phyloP scores from a whole-genome alignment of 2,113 vertebrate genomes.

The Brachyhypopomus gauderio region DNA sequence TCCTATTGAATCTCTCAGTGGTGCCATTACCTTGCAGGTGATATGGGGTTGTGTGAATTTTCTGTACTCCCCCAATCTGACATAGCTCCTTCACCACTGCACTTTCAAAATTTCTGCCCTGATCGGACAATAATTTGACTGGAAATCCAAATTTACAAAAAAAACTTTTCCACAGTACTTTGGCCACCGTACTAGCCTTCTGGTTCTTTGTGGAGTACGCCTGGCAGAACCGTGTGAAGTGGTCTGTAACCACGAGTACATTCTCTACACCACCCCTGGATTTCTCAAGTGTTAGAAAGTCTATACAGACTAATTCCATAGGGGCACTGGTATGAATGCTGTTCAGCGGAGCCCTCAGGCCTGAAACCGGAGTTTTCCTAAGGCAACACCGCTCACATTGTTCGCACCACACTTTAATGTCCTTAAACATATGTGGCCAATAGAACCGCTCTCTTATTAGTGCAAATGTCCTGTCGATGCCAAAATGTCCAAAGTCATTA shows the following conservation, averaged over 20 bases:
- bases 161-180: constrained; percentile 44
- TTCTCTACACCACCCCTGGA: constrained; percentile 40
- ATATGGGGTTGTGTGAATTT: neutral
- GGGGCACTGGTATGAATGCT: constrained; percentile 32
- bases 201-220: constrained; percentile 47
- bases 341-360: no score
- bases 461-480: no score
- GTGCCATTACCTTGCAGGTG: constrained; percentile 21
- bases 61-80: constrained; percentile 7
- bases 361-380: constrained; percentile 12
- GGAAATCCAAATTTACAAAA: constrained; percentile 42
- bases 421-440: neutral
- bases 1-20: constrained; percentile 36
- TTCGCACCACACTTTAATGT: constrained; percentile 4
- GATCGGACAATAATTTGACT: constrained; percentile 45
- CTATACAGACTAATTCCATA: constrained; percentile 33
- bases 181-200: constrained; percentile 42
- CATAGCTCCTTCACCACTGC: constrained; percentile 42
- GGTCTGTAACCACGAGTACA: constrained; percentile 39
- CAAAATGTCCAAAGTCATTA: no score
- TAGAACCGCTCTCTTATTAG: neutral
- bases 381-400: constrained; percentile 27
- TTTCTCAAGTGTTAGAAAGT: constrained; percentile 40
- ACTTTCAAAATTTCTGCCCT: constrained; percentile 48
- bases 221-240: constrained; percentile 38